Evolutionary conservation across 2,888 invertebrate genomes (phyloP).

Genomic region (Automeris io): DNA sequence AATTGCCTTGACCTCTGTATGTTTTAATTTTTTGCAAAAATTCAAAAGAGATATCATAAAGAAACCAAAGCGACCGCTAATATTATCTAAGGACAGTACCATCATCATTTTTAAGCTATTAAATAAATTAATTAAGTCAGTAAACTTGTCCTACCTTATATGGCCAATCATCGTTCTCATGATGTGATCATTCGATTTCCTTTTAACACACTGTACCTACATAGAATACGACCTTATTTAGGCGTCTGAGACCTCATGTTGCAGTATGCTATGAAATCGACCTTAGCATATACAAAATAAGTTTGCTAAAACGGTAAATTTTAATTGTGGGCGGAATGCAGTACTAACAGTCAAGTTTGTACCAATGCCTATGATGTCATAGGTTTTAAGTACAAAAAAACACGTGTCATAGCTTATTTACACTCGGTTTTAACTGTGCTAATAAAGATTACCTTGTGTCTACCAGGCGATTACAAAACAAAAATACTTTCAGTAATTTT

Average conservation of each 20-base stretch:
- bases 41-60: neutral
- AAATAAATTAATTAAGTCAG: conserved; percentile 16
- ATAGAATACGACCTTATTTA: conserved; percentile 31
- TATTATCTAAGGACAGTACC: neutral
- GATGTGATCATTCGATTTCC: conserved; percentile 32
- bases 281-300: conserved; percentile 9
- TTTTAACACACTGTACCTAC: conserved; percentile 22
- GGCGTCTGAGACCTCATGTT: neutral
- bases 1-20: too few species aligned
- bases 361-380: conserved; percentile 25
- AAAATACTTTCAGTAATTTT: too few species aligned
- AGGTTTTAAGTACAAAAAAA: conserved; percentile 9
- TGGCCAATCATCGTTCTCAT: conserved; percentile 24
- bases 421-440: too few species aligned
- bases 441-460: too few species aligned
- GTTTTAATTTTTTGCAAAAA: too few species aligned
- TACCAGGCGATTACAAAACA: too few species aligned
- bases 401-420: too few species aligned
- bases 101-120: conserved; percentile 3
- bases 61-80: neutral
- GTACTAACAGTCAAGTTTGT: conserved; percentile 10
- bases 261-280: conserved; percentile 7
- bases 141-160: conserved; percentile 26
- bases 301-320: neutral
- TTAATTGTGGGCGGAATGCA: neutral